Evolutionary conservation across 2,113 vertebrate species (phyloP).

Genomic region (Lepus europaeus): DNA sequence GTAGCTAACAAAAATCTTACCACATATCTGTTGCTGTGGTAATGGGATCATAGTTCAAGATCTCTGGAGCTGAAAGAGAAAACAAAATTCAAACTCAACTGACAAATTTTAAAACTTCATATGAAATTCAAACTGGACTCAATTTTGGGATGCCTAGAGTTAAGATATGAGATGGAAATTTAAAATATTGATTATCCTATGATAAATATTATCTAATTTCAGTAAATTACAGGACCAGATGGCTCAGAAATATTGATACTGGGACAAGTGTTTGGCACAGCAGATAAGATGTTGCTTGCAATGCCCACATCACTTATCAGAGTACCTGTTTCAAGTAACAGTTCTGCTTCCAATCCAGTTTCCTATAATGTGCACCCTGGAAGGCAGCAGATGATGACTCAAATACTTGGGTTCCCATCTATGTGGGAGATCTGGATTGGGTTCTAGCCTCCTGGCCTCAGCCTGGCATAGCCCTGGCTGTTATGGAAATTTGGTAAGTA

Average conservation of each 20-base stretch:
- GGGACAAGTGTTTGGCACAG: too few species aligned
- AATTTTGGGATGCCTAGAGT: constrained; percentile 48
- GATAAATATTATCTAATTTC: constrained; percentile 16
- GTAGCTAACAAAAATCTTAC: constrained; percentile 87
- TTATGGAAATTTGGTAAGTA: too few species aligned
- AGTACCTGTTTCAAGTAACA: too few species aligned
- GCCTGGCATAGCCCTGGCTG: too few species aligned
- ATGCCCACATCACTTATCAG: too few species aligned
- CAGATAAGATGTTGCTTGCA: too few species aligned
- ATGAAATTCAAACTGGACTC: constrained; percentile 56
- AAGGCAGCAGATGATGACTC: too few species aligned
- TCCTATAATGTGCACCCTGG: too few species aligned
- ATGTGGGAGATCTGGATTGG: too few species aligned
- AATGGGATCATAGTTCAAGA: constrained; percentile 98
- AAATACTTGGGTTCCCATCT: too few species aligned
- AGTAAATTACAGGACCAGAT: neutral
- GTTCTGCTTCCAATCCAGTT: too few species aligned
- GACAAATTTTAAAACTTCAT: constrained; percentile 40
- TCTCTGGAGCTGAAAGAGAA: constrained; percentile 94
- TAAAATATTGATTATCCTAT: constrained; percentile 7
- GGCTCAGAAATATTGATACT: neutral
- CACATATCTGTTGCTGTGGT: constrained; percentile 98
- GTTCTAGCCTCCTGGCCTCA: too few species aligned
- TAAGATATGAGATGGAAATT: neutral
- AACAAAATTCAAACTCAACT: constrained; percentile 62